These are phyloP conservation scores for Tapirus terrestris DNA, from an alignment of 2,113 vertebrate species.

Conservation along the genomic window DNA sequence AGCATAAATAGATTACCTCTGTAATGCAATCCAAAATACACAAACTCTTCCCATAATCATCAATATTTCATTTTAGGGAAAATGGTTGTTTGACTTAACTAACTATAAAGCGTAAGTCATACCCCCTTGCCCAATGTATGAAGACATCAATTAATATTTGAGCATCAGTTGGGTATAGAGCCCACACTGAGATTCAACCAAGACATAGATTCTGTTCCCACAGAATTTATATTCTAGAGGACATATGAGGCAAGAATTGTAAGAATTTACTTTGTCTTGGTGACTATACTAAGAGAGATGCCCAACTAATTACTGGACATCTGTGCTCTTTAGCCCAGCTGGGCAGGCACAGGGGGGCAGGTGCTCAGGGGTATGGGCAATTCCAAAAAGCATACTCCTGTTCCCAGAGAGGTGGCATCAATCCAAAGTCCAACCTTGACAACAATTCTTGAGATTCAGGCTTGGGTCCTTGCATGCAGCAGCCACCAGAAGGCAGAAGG, in stretches of 20 bases:
- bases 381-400: neutral
- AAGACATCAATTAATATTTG: conserved; percentile 57
- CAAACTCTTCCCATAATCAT: conserved; percentile 44
- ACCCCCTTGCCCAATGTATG: neutral
- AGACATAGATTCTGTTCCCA: neutral
- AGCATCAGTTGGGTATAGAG: neutral
- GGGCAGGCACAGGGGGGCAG: neutral
- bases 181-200: neutral
- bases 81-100: conserved; percentile 40
- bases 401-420: neutral
- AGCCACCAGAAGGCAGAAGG: neutral
- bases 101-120: conserved; percentile 26
- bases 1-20: conserved; percentile 67
- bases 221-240: conserved; percentile 14
- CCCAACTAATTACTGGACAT: neutral
- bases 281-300: conserved; percentile 6
- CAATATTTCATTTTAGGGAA: conserved; percentile 56
- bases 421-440: neutral
- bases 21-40: conserved; percentile 59
- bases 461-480: neutral
- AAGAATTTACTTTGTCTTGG: neutral
- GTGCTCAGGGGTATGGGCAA: neutral
- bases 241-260: neutral
- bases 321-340: neutral
- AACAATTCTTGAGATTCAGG: neutral